A percentile compares a stretch with the other conserved stretches of the same genome.
These are phyloP conservation scores for Microplitis manilae DNA, from an alignment of 2,888 invertebrate genomes.

Conservation along the genomic window DNA sequence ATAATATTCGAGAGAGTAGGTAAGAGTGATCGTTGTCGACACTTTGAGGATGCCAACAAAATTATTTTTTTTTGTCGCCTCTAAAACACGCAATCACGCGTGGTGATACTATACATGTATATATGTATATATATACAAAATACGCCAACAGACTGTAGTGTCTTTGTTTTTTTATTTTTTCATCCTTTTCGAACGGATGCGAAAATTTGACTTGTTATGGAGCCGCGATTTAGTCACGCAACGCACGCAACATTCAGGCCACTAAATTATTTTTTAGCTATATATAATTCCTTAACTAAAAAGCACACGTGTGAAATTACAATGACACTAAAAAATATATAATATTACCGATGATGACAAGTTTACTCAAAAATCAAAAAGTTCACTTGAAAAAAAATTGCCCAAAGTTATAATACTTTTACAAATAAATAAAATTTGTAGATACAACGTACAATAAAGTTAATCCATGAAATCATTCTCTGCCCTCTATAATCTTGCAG, in stretches of 20 bases:
- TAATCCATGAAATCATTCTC: slow-evolving; percentile 31
- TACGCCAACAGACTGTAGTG: not conserved
- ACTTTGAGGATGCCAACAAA: not conserved
- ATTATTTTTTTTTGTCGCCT: slow-evolving; percentile 39
- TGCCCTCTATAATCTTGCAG: slow-evolving; percentile 17
- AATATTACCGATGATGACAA: not conserved
- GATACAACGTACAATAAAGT: slow-evolving; percentile 36
- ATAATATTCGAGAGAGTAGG: not conserved
- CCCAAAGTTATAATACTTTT: not conserved
- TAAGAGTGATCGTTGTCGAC: not conserved
- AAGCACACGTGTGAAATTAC: slow-evolving; percentile 1
- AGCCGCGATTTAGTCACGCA: slow-evolving; percentile 41
- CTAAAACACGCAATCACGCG: slow-evolving; percentile 31
- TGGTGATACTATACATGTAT: not conserved
- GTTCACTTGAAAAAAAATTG: not conserved
- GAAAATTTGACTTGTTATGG: slow-evolving; percentile 41
- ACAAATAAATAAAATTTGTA: slow-evolving; percentile 13
- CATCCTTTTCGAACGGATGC: slow-evolving; percentile 40
- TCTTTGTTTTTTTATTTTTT: slow-evolving; percentile 3
- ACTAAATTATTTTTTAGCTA: slow-evolving; percentile 28
- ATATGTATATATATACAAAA: not conserved
- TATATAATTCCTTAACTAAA: slow-evolving; percentile 15
- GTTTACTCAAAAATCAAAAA: not conserved
- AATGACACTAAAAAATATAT: slow-evolving; percentile 12
- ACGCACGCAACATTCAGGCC: slow-evolving; percentile 34